These are phyloP conservation scores for Cygnus atratus DNA, from an alignment of 2,113 vertebrate species.

Conservation along the genomic window DNA sequence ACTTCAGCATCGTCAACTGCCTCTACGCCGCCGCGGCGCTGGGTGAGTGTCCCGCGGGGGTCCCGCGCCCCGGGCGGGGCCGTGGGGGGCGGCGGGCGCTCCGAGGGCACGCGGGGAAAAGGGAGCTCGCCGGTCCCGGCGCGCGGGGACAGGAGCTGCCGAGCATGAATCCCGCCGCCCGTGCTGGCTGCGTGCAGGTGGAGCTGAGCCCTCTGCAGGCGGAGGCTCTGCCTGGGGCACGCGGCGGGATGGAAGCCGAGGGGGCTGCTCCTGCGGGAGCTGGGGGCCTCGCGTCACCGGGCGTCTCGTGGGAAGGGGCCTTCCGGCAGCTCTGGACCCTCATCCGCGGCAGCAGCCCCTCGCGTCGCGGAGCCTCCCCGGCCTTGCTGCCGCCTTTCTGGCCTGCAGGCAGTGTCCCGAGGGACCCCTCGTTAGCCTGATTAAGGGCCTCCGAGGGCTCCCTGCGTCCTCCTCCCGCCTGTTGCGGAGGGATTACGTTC, in stretches of 20 bases:
- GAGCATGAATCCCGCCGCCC: neutral
- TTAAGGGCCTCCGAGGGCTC: too few species aligned
- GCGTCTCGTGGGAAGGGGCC: fast-evolving
- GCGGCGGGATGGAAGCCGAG: neutral
- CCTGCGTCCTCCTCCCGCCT: fast-evolving
- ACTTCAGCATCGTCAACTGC: conserved; percentile 92
- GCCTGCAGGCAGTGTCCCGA: fast-evolving
- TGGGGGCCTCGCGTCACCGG: fast-evolving
- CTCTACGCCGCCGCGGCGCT: conserved; percentile 87
- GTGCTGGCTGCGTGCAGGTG: neutral
- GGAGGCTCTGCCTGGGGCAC: neutral
- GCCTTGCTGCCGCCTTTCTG: neutral
- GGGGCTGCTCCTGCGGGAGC: fast-evolving
- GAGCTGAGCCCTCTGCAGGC: neutral
- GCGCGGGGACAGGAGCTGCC: fast-evolving
- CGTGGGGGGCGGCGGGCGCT: fast-evolving
- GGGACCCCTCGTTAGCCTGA: neutral
- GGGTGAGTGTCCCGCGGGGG: conserved; percentile 72
- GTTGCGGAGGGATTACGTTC: fast-evolving
- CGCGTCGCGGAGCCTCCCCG: too few species aligned
- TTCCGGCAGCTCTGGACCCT: fast-evolving
- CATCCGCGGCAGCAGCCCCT: fast-evolving
- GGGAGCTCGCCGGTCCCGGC: neutral
- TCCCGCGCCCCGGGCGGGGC: neutral
- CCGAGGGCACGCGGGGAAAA: neutral